These are phyloP conservation scores for Gastracanthus pulcherrimus DNA, from an alignment of 2,888 invertebrate genomes.

Conservation along the genomic window DNA sequence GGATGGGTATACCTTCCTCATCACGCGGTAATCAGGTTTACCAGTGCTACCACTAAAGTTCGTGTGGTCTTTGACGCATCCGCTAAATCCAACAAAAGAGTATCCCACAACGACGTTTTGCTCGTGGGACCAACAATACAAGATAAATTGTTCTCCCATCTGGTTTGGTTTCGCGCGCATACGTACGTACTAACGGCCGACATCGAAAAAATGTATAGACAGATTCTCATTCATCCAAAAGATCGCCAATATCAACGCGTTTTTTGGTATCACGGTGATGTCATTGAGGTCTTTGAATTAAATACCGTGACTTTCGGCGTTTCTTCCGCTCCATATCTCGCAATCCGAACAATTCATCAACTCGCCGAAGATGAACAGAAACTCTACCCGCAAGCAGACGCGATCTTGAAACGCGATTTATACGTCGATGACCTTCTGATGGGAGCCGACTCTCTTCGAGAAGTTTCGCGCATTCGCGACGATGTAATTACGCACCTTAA, in stretches of 20 bases:
- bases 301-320: slow-evolving; percentile 57
- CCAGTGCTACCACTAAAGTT: not conserved
- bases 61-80: slow-evolving; percentile 28
- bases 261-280: slow-evolving; percentile 43
- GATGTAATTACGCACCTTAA: not conserved
- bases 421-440: slow-evolving; percentile 2
- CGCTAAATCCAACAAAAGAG: not conserved
- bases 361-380: slow-evolving; percentile 29
- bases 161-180: slow-evolving; percentile 28
- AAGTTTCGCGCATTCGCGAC: not conserved
- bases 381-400: not conserved
- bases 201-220: slow-evolving; percentile 35
- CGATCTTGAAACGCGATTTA: not conserved
- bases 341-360: slow-evolving; percentile 52
- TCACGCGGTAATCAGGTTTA: not conserved
- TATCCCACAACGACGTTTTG: too few relatives aligned
- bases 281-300: slow-evolving; percentile 15
- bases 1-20: slow-evolving; percentile 27
- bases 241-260: slow-evolving; percentile 53
- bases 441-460: not conserved
- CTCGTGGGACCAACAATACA: not conserved
- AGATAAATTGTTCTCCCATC: not conserved
- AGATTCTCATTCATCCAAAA: slow-evolving; percentile 25
- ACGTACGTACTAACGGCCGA: slow-evolving; percentile 46
- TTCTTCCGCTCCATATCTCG: slow-evolving; percentile 54